Evolutionary conservation across 1,140 invertebrate species (phyloP), one percentile per base, ranked within the genome.

Genomic region (Drosophila subpulchrella): DNA sequence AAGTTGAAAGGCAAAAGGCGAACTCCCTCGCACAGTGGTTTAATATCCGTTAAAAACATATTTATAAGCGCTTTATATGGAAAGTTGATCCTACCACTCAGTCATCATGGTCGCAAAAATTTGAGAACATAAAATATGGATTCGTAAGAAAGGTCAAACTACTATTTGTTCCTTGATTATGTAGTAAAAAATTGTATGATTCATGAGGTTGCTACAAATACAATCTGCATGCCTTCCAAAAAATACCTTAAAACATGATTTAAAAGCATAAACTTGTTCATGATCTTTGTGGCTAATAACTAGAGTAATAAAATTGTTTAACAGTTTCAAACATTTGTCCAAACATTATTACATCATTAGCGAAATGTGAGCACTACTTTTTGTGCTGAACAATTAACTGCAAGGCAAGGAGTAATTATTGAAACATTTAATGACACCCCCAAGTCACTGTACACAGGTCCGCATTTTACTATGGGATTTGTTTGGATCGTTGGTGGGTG

Each of bases 1-100:
- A 76, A 86, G 83, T 86, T 86, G 83, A 86, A 86, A 86, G 83
- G 83, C 83, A 89, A 88, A 88, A 89, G 88, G 88, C 78, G 65
- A 78, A 80, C 72, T 63, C 42, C 53, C 54, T 34, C 32, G 74
- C 74, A 77, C 74, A 77, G 73, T 77, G 74, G 74, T 46, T 42
- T 1, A 13, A 57, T 6, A 3, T 8, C n/a, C 8, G n/a, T 6
- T 47, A 6, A 8, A 20, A 66, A 17, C 0, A 53, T 36, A 47
- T 3, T 17, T 51, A 54, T 51, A 17, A 53, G 13, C 1, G 44
- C 17, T 51, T 50, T 38, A 11, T 38, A 13, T 39, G 38, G 38
- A 55, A 34, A 12, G 24, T 60, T 60, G 34, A 54, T 54, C n/a
- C 4, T 20, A 32, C 3, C 20, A 12, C 4, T 20, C 20, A 20